Conservation (phyloP, 1,140 invertebrate genomes). For the Drosophila micromelanica region DNA sequence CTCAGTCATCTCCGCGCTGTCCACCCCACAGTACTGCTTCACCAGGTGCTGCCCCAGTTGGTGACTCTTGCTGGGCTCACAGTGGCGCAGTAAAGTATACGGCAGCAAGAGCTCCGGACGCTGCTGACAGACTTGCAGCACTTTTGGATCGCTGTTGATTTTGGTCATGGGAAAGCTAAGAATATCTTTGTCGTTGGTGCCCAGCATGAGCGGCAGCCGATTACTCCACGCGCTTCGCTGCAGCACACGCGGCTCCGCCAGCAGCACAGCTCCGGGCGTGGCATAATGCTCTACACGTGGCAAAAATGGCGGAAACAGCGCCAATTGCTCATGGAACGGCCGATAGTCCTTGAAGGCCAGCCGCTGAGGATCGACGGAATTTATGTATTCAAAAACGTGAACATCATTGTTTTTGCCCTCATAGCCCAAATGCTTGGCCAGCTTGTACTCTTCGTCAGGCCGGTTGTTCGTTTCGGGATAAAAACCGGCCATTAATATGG, state of each 20-base stretch:
- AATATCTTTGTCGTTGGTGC: slow-evolving; percentile 53
- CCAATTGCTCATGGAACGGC: slow-evolving; percentile 22
- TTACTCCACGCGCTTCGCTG: slow-evolving; percentile 64
- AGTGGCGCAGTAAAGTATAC: slow-evolving; percentile 12
- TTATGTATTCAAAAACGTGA: slow-evolving; percentile 44
- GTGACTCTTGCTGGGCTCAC: slow-evolving; percentile 29
- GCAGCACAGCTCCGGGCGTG: slow-evolving; percentile 42
- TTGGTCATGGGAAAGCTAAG: neutral
- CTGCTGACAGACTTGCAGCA: slow-evolving; percentile 1
- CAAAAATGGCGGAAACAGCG: neutral
- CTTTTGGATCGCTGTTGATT: slow-evolving; percentile 17
- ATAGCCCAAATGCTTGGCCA: slow-evolving; percentile 71
- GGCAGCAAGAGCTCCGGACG: slow-evolving; percentile 53
- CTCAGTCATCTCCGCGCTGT: slow-evolving; percentile 13
- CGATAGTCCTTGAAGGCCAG: slow-evolving; percentile 39
- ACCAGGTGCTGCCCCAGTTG: slow-evolving; percentile 48
- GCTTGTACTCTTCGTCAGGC: slow-evolving; percentile 56
- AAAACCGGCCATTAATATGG: slow-evolving; percentile 86
- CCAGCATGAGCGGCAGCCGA: slow-evolving; percentile 63
- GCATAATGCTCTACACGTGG: slow-evolving; percentile 55
- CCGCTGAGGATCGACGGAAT: slow-evolving; percentile 32
- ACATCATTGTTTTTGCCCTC: slow-evolving; percentile 56
- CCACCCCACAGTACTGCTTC: slow-evolving; percentile 23
- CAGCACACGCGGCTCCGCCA: slow-evolving; percentile 43
- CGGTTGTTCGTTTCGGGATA: slow-evolving; percentile 53